These are phyloP conservation scores for Holothuria scabra DNA, from an alignment of 53 echinoderm and acorn worm genomes.

Conservation along the genomic window DNA sequence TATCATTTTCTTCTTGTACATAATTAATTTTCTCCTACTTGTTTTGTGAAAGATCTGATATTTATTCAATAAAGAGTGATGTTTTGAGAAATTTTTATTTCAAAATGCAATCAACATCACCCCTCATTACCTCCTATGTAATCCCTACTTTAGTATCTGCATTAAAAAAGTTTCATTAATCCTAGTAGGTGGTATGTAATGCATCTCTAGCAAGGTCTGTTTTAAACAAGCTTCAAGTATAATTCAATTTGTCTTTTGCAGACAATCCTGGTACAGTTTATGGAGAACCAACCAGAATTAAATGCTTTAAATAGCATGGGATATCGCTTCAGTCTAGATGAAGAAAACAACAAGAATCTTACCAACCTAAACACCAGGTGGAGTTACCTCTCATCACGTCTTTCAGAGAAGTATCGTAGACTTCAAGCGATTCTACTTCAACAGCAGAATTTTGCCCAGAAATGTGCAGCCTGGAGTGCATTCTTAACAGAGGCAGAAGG, in stretches of 20 bases:
- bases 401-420: constrained; percentile 93
- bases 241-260: constrained; percentile 2
- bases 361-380: constrained; percentile 79
- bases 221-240: no score
- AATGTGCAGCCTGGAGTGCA: constrained; percentile 89
- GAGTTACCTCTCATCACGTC: constrained; percentile 75
- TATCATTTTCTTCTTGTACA: no score
- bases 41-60: no score
- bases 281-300: constrained; percentile 76
- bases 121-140: no score
- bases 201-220: no score
- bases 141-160: no score
- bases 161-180: no score
- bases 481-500: constrained; percentile 91
- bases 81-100: no score
- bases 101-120: no score
- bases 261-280: constrained; percentile 79
- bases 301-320: constrained; percentile 92
- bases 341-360: constrained; percentile 71
- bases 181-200: no score
- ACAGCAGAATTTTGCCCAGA: constrained; percentile 94
- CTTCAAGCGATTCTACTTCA: constrained; percentile 89
- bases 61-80: no score
- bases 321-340: constrained; percentile 88
- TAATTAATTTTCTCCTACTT: no score